Evolutionary conservation across 1,140 invertebrate genomes (phyloP), one percentile per base, ranked within the genome.

Genomic region (Manduca sexta): DNA sequence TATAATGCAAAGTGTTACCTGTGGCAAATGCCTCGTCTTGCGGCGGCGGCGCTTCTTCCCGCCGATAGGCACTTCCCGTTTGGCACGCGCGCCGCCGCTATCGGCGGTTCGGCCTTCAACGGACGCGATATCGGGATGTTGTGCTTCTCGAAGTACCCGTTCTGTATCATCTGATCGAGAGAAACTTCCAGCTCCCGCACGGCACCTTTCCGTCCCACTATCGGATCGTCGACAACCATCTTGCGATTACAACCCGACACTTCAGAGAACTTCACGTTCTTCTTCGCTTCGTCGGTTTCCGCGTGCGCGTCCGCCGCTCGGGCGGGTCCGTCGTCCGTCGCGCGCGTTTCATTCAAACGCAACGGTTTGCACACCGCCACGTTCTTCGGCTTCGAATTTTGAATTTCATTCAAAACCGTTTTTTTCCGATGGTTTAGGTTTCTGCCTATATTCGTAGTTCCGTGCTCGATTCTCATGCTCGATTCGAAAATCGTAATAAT

Each of bases 211-310:
- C 71, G 48, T 0, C 82, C 80, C 21, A 69, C 75, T 18, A 79
- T 64, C 0, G 75, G 77, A 45, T 83, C 84, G 31, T 84, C 79
- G 1, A 86, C 77, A 3, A 86, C 64, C 69, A 82, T 86, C 37
- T 86, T 87, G 12, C 79, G 49, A 35, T 77, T 74, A 14, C 79
- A 84, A 11, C 83, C 84, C 2, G 84, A 86, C 1, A 87, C 86
- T 75, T 87, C 86, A 0, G 84, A 86, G 56, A 87, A 87, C 49
- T 84, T 87, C 0, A 87, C 86, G 29, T 78, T 86, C 52, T 87
- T 86, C 39, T 87, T 87, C 0, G 56, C 53, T 43, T 84, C 82
- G 13, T 80, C 79, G 17, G 18, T 15, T 64, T 69, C 47, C 72
- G 80, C 17, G 66, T 59, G 21, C 69, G 69, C 13, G 40, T 14